Base-by-base conservation (phyloP, 2,888 invertebrate species). In the Pterobdella sp. region DNA sequence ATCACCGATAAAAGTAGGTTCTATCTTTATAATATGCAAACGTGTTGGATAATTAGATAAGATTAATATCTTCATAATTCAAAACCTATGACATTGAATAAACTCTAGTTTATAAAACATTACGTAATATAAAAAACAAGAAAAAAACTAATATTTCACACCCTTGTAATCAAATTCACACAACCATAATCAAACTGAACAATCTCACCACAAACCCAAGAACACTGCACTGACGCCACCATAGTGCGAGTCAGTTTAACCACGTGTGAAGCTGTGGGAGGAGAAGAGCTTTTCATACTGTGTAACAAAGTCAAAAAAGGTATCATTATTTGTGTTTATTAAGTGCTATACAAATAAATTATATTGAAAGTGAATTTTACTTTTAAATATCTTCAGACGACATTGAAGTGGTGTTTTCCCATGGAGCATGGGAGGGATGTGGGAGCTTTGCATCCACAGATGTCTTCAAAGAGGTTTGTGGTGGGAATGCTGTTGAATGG, bases 271-370 rank as follows among this genome's bases (percentile, higher is more conserved):
- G 60, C 60, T 3, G n/a, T 26, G n/a, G 60, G 26, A 56, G 18
- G n/a, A 4, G 18, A 26, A 22, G 60, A 56, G 60, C 4, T 56
- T 3, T 56, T 56, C 60, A 56, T 56, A 4, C 60, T 56, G 60
- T 56, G 60, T n/a, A 56, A 56, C 60, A 56, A 56, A 56, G 60
- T 56, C 60, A 56, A 56, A n/a, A 56, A 56, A 56, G 60, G 60
- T 56, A 14, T 56, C 4, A n/a, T 7, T 7, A 56, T 4, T 7
- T 4, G n/a, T 7, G n/a, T 56, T 56, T 56, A 26, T 18, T 56
- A 14, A 18, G n/a, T 42, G 18, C 18, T 42, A 7, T 42, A 42
- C 18, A 14, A 14, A 56, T 56, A 3, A n/a, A 56, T 56, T 56
- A 3, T 26, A 56, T 56, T 18, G 7, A 18, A 3, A 22, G 60